Evolutionary conservation across 2,888 invertebrate genomes (phyloP), one percentile per base, ranked within the genome.

Genomic region (Luperina nickerlii): DNA sequence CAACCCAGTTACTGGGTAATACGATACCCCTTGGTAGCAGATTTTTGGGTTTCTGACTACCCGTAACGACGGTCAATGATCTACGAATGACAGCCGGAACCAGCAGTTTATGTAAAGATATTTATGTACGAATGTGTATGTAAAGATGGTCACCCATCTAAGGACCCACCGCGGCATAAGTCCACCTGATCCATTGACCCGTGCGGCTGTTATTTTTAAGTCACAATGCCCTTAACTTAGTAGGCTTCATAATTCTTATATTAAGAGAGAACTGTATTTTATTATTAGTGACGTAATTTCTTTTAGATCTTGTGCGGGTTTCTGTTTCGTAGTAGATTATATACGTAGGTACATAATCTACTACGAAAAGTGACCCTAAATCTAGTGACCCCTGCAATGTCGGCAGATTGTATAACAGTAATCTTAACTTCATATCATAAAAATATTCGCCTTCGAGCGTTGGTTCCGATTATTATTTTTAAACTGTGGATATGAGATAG

Each of bases 391-490:
- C 15, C n/a, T n/a, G 15, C 0, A 18, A n/a, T 32, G 4, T 57
- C n/a, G 0, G 18, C 18, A 32, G 51, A 3, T 32, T 77, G 9
- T 27, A 51, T 18, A 1, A n/a, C 57, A 4, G n/a, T 20, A 45
- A 66, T 27, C 45, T 78, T 20, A 63, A 27, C 5, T 24, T 51
- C 63, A 1, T 27, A 51, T 54, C 0, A 27, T 18, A 54, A 65
- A 77, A 9, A 24, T 38, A 6, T 20, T 42, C n/a, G 54, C 18
- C 45, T 65, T 65, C 18, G 38, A 82, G 15, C 20, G n/a, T 2
- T 38, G 38, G 38, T n/a, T 13, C 20, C n/a, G 54, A 69, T 67
- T 42, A n/a, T 78, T 80, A 13, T 62, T 62, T 51, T 27, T 7
- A 54, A 32, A 27, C 32, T 13, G 15, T 75, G 18, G n/a, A 38